phyloP scores from a whole-genome alignment of 2,888 invertebrate species.

The Helleia helle region DNA sequence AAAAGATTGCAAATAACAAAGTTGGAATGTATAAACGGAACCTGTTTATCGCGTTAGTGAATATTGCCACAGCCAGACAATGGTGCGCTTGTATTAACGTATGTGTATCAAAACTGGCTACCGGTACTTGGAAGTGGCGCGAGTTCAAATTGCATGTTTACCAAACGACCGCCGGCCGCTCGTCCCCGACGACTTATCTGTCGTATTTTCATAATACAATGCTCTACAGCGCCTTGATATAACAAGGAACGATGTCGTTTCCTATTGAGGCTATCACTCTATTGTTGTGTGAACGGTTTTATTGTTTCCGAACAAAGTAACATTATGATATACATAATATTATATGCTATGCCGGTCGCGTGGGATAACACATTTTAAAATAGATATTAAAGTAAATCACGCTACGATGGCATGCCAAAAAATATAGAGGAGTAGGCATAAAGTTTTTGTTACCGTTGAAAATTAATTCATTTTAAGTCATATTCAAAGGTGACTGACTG shows the following conservation, averaged over 20 bases:
- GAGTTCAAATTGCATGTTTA: conserved; percentile 50
- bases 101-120: conserved; percentile 23
- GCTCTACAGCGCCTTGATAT: conserved; percentile 37
- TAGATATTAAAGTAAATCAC: too few relatives aligned
- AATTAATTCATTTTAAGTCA: too few relatives aligned
- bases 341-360: too few relatives aligned
- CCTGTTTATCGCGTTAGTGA: conserved; percentile 20
- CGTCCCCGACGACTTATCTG: conserved; percentile 30
- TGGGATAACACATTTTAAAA: too few relatives aligned
- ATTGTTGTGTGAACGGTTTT: conserved; percentile 25
- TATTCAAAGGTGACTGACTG: too few relatives aligned
- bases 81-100: conserved; percentile 24
- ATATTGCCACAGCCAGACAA: conserved; percentile 27
- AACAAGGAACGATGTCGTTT: conserved; percentile 41
- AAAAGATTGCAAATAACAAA: conserved; percentile 13
- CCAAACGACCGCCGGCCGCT: conserved; percentile 29
- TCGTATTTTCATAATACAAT: conserved; percentile 56
- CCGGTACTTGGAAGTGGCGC: conserved; percentile 28
- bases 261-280: conserved; percentile 25
- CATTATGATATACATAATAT: too few relatives aligned
- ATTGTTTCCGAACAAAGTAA: too few relatives aligned
- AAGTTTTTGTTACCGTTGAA: too few relatives aligned
- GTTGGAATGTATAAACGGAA: conserved; percentile 21
- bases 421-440: too few relatives aligned
- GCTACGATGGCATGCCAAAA: too few relatives aligned